These are phyloP conservation scores for Perizoma flavofasciatum DNA, from an alignment of 2,888 invertebrate species.

Conservation along the genomic window DNA sequence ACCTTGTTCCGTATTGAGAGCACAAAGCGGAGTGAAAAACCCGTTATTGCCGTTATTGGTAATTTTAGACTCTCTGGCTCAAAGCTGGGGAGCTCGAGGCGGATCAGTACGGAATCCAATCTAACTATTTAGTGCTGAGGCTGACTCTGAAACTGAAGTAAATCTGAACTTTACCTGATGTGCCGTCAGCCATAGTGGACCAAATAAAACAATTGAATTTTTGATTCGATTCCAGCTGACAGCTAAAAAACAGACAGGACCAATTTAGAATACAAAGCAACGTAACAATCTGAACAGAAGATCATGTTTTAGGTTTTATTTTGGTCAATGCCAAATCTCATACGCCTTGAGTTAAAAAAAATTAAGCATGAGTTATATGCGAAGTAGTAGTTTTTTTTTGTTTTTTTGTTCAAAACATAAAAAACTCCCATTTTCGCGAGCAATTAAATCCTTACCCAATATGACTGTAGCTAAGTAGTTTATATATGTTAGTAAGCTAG, in stretches of 20 bases:
- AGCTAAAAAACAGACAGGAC: slow-evolving; percentile 3
- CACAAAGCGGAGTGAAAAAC: slow-evolving; percentile 9
- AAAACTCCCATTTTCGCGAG: too few relatives aligned
- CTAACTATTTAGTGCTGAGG: slow-evolving; percentile 38
- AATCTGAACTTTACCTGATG: slow-evolving; percentile 26
- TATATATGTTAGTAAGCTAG: background rate
- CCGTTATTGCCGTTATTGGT: slow-evolving; percentile 3
- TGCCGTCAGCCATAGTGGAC: slow-evolving; percentile 7
- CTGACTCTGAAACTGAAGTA: slow-evolving; percentile 30
- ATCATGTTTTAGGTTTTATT: background rate
- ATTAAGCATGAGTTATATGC: too few relatives aligned
- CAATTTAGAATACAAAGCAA: slow-evolving; percentile 2
- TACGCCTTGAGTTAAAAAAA: too few relatives aligned
- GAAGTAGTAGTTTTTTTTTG: too few relatives aligned
- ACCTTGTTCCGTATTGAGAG: too few relatives aligned
- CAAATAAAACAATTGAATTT: slow-evolving; percentile 13
- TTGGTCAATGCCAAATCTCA: background rate
- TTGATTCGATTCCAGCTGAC: slow-evolving; percentile 10
- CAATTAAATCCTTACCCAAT: too few relatives aligned
- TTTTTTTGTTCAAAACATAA: too few relatives aligned
- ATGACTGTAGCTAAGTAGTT: too few relatives aligned
- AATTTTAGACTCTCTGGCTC: slow-evolving; percentile 33
- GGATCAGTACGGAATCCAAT: slow-evolving; percentile 41
- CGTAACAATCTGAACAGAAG: background rate
- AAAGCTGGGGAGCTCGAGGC: slow-evolving; percentile 21